phyloP scores from a whole-genome alignment of 1,140 invertebrate genomes.

The Musca domestica region DNA sequence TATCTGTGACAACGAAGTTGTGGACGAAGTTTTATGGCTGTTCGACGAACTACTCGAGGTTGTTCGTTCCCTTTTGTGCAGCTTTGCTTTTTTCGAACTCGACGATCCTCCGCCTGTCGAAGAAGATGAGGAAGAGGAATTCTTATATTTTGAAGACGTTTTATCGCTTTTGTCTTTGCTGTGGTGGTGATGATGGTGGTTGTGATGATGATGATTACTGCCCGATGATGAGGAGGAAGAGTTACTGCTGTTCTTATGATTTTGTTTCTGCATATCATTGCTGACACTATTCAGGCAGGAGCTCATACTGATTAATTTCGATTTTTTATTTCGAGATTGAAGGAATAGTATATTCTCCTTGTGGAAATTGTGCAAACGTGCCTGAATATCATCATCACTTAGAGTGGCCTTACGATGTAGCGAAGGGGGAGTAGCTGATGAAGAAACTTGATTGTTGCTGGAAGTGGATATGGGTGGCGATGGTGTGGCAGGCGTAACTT shows the following conservation, averaged over 20 bases:
- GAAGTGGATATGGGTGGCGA: background rate
- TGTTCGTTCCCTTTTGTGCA: slow-evolving; percentile 35
- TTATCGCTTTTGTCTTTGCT: background rate
- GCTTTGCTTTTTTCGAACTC: slow-evolving; percentile 1
- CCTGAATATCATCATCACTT: slow-evolving; percentile 60
- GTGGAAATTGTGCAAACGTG: slow-evolving; percentile 61
- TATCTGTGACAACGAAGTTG: slow-evolving; percentile 24
- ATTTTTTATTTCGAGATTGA: slow-evolving; percentile 62
- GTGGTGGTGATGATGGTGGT: slow-evolving; percentile 25
- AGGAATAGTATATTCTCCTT: slow-evolving; percentile 61
- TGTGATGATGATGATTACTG: slow-evolving; percentile 11
- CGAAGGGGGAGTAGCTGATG: background rate
- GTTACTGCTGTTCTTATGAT: slow-evolving; percentile 16
- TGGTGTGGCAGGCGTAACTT: background rate
- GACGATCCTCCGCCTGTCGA: background rate
- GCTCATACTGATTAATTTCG: slow-evolving; percentile 24
- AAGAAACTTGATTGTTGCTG: no score
- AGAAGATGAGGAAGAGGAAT: background rate
- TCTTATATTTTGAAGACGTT: background rate
- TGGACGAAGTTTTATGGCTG: slow-evolving; percentile 22
- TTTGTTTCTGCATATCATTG: background rate
- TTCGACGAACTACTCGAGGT: slow-evolving; percentile 28
- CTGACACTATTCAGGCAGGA: background rate
- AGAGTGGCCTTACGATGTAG: slow-evolving; percentile 31
- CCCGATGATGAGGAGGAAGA: background rate